phyloP scores from a whole-genome alignment of 2,113 vertebrate genomes.

The Nycticebus coucang region DNA sequence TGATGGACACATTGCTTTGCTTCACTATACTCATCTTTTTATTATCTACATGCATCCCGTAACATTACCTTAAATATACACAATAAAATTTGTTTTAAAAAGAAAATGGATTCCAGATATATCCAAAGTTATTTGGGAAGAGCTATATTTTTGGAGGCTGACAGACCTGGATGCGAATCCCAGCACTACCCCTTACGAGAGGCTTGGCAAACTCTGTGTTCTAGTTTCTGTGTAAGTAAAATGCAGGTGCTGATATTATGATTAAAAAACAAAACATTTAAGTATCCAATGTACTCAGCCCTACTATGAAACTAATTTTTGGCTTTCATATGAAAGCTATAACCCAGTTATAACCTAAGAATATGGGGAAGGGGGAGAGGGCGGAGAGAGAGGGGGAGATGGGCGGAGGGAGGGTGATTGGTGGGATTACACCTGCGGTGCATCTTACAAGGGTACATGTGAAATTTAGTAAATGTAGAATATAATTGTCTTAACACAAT shows the following conservation, averaged over 20 bases:
- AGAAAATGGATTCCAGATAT: neutral
- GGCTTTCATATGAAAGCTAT: no score
- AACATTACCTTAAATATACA: neutral
- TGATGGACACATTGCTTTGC: neutral
- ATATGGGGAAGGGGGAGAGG: no score
- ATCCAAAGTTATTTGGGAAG: neutral
- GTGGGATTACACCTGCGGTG: no score
- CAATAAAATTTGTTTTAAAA: neutral
- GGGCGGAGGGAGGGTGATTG: no score
- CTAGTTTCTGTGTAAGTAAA: neutral
- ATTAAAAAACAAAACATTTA: neutral
- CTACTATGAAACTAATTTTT: no score
- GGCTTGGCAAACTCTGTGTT: neutral
- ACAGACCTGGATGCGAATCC: neutral
- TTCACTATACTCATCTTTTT: neutral
- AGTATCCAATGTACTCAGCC: no score
- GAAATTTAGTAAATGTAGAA: no score
- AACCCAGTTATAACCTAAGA: no score
- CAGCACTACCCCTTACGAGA: neutral
- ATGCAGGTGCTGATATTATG: neutral
- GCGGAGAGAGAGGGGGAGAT: no score
- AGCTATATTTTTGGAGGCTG: neutral
- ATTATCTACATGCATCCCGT: neutral
- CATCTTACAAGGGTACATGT: no score
- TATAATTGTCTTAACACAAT: no score